Evolutionary conservation across 1,140 invertebrate species (phyloP).

Genomic region (Drosophila fuyamai): DNA sequence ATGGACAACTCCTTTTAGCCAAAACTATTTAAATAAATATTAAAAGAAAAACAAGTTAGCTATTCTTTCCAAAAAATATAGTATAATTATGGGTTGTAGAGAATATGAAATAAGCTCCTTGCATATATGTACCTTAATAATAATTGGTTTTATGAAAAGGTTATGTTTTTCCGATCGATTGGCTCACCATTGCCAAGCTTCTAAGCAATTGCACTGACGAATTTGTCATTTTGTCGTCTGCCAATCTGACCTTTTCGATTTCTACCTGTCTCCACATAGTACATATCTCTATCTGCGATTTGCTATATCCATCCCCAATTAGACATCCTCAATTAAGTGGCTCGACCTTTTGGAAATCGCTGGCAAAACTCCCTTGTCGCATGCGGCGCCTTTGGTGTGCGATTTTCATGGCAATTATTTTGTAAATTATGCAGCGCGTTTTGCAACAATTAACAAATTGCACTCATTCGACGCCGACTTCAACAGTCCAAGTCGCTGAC

Average conservation of each 20-base stretch:
- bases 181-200: no score
- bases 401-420: conserved; percentile 74
- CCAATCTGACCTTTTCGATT: conserved; percentile 31
- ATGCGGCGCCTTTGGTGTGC: conserved; percentile 67
- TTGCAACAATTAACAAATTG: conserved; percentile 79
- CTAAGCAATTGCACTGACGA: neutral
- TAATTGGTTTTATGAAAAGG: neutral
- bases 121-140: neutral
- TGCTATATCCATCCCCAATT: conserved; percentile 50
- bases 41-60: no score
- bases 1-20: no score
- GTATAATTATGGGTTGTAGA: no score
- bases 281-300: conserved; percentile 33
- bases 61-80: no score
- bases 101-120: neutral
- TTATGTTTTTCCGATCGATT: neutral
- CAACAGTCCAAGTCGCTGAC: conserved; percentile 36
- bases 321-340: conserved; percentile 75
- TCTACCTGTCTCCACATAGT: conserved; percentile 11
- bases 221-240: conserved; percentile 20
- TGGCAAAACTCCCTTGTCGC: conserved; percentile 53
- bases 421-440: conserved; percentile 71
- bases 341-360: conserved; percentile 70
- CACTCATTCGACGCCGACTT: conserved; percentile 54
- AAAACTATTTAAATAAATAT: no score